Percentiles rank a stretch among this genome's conserved stretches.
phyloP scores from a whole-genome alignment of 2,888 invertebrate genomes.

The Volucella zonaria region DNA sequence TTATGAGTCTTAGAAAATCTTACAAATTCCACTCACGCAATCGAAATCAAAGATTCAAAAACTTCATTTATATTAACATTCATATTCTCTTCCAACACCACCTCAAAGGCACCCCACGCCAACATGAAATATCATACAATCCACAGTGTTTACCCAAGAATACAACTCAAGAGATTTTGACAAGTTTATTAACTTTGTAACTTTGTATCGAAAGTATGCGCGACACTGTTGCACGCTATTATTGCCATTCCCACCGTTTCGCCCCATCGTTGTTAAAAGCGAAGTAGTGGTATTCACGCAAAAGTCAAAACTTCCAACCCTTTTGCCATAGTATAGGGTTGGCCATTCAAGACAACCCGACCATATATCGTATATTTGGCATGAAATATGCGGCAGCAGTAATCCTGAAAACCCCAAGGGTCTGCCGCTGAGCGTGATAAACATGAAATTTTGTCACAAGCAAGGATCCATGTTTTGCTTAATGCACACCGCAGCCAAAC shows the following conservation, averaged over 20 bases:
- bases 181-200: constrained; percentile 73
- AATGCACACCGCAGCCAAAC: constrained; percentile 67
- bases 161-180: constrained; percentile 67
- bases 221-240: constrained; percentile 74
- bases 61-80: not conserved
- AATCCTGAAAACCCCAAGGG: constrained; percentile 73
- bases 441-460: constrained; percentile 71
- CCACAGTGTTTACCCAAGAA: constrained; percentile 65
- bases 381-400: constrained; percentile 72
- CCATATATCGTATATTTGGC: constrained; percentile 55
- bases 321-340: constrained; percentile 9
- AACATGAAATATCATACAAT: constrained; percentile 64
- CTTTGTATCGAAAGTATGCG: constrained; percentile 60
- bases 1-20: constrained; percentile 28
- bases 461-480: constrained; percentile 70
- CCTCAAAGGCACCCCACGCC: constrained; percentile 8
- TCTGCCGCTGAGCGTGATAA: constrained; percentile 72
- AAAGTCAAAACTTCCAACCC: constrained; percentile 70
- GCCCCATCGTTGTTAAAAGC: constrained; percentile 17
- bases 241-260: constrained; percentile 28
- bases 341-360: constrained; percentile 37
- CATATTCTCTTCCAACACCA: constrained; percentile 1
- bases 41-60: constrained; percentile 19
- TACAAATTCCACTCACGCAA: constrained; percentile 52
- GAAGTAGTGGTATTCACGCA: constrained; percentile 50